Conservation (phyloP, 2,888 invertebrate species). For the Invenusta paracnida region DNA sequence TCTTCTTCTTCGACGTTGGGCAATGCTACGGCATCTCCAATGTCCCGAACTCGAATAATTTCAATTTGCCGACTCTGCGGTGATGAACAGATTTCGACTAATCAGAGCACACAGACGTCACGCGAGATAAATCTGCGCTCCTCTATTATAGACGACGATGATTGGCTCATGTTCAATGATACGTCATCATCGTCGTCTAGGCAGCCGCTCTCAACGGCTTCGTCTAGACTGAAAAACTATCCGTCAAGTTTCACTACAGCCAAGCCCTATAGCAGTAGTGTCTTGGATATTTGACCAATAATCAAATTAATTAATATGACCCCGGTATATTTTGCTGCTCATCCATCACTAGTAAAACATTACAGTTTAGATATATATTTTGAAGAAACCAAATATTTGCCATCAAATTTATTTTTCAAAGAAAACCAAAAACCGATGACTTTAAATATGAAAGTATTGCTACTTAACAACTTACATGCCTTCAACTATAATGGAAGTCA, state of each 20-base stretch:
- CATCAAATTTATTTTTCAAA: too few species aligned
- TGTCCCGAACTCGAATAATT: background rate
- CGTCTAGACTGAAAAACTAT: background rate
- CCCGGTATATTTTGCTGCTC: too few species aligned
- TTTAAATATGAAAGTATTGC: too few species aligned
- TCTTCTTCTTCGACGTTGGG: background rate
- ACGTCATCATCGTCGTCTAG: background rate
- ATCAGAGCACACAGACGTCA: background rate
- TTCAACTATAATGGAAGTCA: too few species aligned
- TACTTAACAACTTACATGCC: too few species aligned
- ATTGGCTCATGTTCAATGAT: background rate
- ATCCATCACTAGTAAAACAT: too few species aligned
- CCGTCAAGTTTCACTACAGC: conserved; percentile 15
- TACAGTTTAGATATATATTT: too few species aligned
- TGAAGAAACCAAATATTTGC: too few species aligned
- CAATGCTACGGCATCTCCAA: background rate
- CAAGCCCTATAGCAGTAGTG: conserved; percentile 4
- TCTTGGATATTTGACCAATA: conserved; percentile 19
- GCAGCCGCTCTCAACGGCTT: background rate
- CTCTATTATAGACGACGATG: background rate
- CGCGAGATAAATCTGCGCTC: too few species aligned
- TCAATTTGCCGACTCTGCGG: background rate
- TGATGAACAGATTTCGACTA: background rate
- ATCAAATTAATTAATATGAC: too few species aligned
- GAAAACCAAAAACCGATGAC: too few species aligned